These are phyloP conservation scores for Drosophila anomalata DNA, from an alignment of 2,888 invertebrate species.

Conservation along the genomic window DNA sequence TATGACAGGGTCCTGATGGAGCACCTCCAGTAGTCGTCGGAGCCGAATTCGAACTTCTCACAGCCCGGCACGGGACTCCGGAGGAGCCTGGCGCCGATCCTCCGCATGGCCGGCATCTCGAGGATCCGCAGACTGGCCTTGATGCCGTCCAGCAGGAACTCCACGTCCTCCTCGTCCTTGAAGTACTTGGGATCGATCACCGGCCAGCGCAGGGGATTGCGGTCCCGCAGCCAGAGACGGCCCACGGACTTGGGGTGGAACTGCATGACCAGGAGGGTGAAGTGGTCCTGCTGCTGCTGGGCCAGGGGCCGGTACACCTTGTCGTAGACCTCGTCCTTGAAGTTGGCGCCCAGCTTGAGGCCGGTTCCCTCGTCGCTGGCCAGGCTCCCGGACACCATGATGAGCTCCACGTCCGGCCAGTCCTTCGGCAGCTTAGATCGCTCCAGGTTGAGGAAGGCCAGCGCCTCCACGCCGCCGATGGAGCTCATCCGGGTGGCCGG, in stretches of 20 bases:
- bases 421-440: constrained; percentile 85
- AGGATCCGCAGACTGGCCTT: constrained; percentile 87
- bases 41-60: constrained; percentile 84
- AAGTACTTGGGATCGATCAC: constrained; percentile 87
- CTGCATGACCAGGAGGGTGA: constrained; percentile 87
- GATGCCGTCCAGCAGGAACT: constrained; percentile 86
- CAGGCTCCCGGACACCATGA: constrained; percentile 87
- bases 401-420: constrained; percentile 88
- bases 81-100: constrained; percentile 85
- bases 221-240: constrained; percentile 87
- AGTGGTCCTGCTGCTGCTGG: constrained; percentile 85
- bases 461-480: constrained; percentile 88
- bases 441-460: constrained; percentile 87
- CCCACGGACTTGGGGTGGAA: constrained; percentile 91
- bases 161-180: constrained; percentile 84
- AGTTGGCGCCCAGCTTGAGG: constrained; percentile 85
- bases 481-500: constrained; percentile 84
- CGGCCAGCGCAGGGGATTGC: constrained; percentile 86
- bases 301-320: constrained; percentile 85
- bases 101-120: constrained; percentile 86
- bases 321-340: constrained; percentile 86
- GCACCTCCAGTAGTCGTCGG: constrained; percentile 90
- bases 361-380: constrained; percentile 86
- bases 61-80: constrained; percentile 86
- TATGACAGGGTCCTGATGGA: constrained; percentile 86